These are phyloP conservation scores for Gnathonemus longibarbis DNA, from an alignment of 2,113 vertebrate species.

Conservation along the genomic window DNA sequence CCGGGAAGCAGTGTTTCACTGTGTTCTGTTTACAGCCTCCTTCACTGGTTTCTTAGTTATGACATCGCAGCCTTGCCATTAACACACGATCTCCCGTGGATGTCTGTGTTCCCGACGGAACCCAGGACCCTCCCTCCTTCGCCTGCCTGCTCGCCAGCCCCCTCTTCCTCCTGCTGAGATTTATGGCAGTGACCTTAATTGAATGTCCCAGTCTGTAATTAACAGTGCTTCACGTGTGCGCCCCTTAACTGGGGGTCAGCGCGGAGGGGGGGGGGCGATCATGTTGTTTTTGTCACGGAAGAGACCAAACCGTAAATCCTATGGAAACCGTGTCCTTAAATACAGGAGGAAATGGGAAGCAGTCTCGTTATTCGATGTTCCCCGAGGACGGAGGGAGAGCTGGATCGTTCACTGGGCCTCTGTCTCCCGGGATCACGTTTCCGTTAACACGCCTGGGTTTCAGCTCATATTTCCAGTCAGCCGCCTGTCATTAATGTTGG, in stretches of 20 bases:
- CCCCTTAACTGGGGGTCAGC: slow-evolving; percentile 25
- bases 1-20: background rate
- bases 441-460: slow-evolving; percentile 5
- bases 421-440: slow-evolving; percentile 14
- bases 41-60: background rate
- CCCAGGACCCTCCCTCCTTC: background rate
- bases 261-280: background rate
- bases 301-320: slow-evolving; percentile 23
- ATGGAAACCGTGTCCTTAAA: slow-evolving; percentile 22
- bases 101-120: background rate
- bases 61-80: background rate
- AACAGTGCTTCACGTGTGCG: slow-evolving; percentile 18
- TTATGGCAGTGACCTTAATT: slow-evolving; percentile 25
- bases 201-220: slow-evolving; percentile 32
- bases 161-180: background rate
- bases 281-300: slow-evolving; percentile 23
- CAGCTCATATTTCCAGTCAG: background rate
- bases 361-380: slow-evolving; percentile 32
- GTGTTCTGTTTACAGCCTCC: background rate
- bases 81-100: background rate
- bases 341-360: slow-evolving; percentile 34
- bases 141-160: background rate
- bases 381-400: slow-evolving; percentile 25
- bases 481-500: background rate
- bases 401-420: slow-evolving; percentile 23